Evolutionary conservation across 1,140 invertebrate genomes (phyloP), one percentile per base, ranked within the genome.

Genomic region (Penaeus chinensis): DNA sequence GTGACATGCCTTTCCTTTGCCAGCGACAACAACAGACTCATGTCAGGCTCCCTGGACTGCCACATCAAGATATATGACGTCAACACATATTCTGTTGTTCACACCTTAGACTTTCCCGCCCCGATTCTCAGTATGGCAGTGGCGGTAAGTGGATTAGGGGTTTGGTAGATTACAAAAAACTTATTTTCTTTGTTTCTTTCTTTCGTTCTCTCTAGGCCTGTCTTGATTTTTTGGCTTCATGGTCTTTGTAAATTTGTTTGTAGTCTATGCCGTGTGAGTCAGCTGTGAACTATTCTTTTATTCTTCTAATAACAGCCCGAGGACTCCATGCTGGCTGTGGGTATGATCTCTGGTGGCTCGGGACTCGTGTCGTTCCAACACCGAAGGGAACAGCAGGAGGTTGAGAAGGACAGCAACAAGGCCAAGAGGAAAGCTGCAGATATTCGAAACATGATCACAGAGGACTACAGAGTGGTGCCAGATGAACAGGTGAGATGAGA

Each of bases 1-100:
- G 95, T 99, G 3, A 99, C 97, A 4, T 95, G 95, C 90, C 91
- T 99, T 32, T 93, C 94, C 90, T 93, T 98, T 84, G 95, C 96
- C 32, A 96, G 95, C 37, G 95, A 97, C 91, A 95, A 95, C 42
- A 95, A 95, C 85, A 94, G 96, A 91, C 93, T 99, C 63, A 91
- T 99, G 89, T 98, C 98, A 16, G 97, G 95, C 11, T 98, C 97
- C 4, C 93, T 99, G 71, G 98, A 99, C 91, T 94, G 96, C 90
- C 97, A 99, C 93, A 95, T 99, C 0, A 99, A 99, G 93, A 95
- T 99, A 90, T 99, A 98, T 92, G 96, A 99, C 92, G 93, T 97
- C 76, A 94, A 95, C 82, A 96, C 95, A 2, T 99, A 97, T 91
- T 96, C 97, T 93, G 94, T 95, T 3, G 95, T 99, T 19, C 96